Conservation (phyloP, 2,113 vertebrate genomes). For the Nyctibius bracteatus region DNA sequence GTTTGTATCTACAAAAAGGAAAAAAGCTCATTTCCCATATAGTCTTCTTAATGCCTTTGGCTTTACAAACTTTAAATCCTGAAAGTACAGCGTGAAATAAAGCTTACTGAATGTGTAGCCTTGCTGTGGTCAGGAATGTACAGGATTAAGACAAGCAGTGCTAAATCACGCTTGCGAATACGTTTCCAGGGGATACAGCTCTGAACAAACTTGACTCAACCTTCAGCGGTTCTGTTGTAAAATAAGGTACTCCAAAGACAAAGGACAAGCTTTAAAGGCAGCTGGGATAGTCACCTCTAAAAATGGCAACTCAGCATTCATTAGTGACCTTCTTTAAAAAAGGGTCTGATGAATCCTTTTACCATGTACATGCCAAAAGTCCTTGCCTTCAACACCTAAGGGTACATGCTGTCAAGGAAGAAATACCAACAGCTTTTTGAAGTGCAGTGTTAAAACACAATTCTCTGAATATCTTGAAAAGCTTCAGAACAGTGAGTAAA, state of each 20-base stretch:
- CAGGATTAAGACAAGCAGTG: constrained; percentile 37
- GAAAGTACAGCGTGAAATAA: not conserved
- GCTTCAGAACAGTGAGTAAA: not conserved
- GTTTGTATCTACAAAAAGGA: not conserved
- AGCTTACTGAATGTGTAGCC: not conserved
- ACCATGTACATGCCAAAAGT: not conserved
- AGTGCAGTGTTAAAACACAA: not conserved
- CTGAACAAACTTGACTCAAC: constrained; percentile 38
- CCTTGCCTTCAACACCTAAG: not conserved
- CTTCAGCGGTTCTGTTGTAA: not conserved
- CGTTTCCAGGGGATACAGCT: constrained; percentile 40
- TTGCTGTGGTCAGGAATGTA: not conserved
- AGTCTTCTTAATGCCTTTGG: not conserved
- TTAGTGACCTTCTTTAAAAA: not conserved
- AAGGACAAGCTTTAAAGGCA: not conserved
- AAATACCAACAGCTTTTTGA: not conserved
- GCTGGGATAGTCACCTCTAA: not conserved
- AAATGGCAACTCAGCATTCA: not conserved
- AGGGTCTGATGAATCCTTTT: not conserved
- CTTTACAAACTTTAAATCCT: not conserved
- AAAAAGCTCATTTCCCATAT: not conserved
- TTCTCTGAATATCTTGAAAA: not conserved
- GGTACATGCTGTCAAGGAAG: not conserved
- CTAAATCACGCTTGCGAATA: constrained; percentile 5
- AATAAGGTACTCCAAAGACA: not conserved